Base-by-base conservation (phyloP, 2,888 invertebrate genomes). In the Cerastoderma edule region DNA sequence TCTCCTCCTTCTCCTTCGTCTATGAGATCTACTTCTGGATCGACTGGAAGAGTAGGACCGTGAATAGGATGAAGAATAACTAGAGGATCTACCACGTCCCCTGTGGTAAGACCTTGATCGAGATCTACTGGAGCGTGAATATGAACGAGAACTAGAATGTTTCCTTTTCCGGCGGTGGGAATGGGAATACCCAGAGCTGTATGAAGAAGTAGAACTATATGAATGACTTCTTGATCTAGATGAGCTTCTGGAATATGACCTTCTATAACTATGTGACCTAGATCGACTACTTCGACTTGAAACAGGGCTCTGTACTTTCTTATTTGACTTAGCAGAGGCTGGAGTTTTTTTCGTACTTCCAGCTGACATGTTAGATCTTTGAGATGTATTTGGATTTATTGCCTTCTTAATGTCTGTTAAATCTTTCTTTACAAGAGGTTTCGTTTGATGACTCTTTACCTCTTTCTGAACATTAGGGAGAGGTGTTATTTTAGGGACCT, bases 41-140 rank as follows among this genome's bases (percentile, higher is more conserved):
- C 87, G 80, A 44, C 83, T 81, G 27, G 79, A 73, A 60, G 83
- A 81, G 46, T 79, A 77, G 39, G 83, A 83, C 28, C 84, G 69
- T 53, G 85, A 85, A 56, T 84, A 69, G 68, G 83, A 83, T 32
- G 80, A 79, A 16, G 83, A 83, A 53, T 83, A 85, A 63, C 87
- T 89, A 19, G 85, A 88, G 24, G 87, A 87, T 30, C 82, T 72
- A 32, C 75, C 77, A 54, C 85, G 70, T 32, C 72, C 69, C 33
- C 83, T 67, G 28, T 76, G 72, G 33, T 77, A 77, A 13, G 84
- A 85, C n/a, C 86, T 69, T n/a, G 87, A 87, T 46, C 83, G 83
- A 50, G 87, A 85, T 50, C 88, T 85, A 35, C 88, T 78, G 54
- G 87, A 87, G 33, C 88, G 78, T 30, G 87, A 84, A 39, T 84